Conservation (phyloP, 2,888 invertebrate species). For the Polydrusus tereticollis region DNA sequence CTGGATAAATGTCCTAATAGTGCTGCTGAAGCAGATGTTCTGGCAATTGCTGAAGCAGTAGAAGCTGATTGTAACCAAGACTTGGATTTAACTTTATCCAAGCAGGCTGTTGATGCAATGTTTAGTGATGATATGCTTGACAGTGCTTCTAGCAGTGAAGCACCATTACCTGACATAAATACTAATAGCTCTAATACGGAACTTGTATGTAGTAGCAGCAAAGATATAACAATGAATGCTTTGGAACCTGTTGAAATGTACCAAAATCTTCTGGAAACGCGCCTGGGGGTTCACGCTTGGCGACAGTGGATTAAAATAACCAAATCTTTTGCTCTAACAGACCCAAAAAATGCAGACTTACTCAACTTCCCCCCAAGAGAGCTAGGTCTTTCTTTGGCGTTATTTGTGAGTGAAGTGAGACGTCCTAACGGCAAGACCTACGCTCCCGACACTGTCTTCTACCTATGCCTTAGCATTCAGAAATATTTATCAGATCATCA, state of each 20-base stretch:
- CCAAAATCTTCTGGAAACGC: slow-evolving; percentile 21
- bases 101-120: not conserved
- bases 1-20: not conserved
- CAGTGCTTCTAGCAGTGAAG: not conserved
- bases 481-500: slow-evolving; percentile 90
- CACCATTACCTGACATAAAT: not conserved
- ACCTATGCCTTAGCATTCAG: slow-evolving; percentile 89
- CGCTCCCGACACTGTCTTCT: slow-evolving; percentile 90
- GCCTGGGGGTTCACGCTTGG: slow-evolving; percentile 89
- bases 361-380: slow-evolving; percentile 88
- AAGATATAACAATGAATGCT: not conserved
- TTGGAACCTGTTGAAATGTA: not conserved
- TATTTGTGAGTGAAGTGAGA: slow-evolving; percentile 88
- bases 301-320: slow-evolving; percentile 88
- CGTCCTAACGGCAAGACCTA: slow-evolving; percentile 90
- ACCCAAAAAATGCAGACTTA: slow-evolving; percentile 73
- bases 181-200: not conserved
- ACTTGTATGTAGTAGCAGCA: not conserved
- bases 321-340: slow-evolving; percentile 75
- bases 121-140: slow-evolving; percentile 7
- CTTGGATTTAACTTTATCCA: not conserved
- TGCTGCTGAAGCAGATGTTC: slow-evolving; percentile 3
- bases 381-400: slow-evolving; percentile 83
- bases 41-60: slow-evolving; percentile 17
- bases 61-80: not conserved